Percentiles rank a stretch among this genome's conserved stretches.
Evolutionary conservation across 2,113 vertebrate genomes (phyloP).

Genomic region (Collichthys lucidus): DNA sequence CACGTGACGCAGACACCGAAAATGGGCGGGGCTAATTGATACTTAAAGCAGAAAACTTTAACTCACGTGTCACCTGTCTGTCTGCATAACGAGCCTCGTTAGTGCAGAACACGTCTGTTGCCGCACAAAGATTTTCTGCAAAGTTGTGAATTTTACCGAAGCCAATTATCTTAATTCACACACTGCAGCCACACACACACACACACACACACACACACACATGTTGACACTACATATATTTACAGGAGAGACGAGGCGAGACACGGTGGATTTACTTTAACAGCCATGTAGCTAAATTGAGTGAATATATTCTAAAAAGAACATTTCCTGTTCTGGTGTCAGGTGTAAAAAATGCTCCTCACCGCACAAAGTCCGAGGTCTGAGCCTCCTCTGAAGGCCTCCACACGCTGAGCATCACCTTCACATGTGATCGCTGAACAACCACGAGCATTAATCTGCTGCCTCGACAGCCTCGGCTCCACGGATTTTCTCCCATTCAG

Average conservation of each 20-base stretch:
- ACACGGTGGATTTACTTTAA: neutral
- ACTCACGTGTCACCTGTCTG: neutral
- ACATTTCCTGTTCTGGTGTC: neutral
- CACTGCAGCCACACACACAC: slow-evolving; percentile 11
- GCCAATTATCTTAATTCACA: slow-evolving; percentile 58
- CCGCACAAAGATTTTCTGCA: no score
- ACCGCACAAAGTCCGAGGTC: no score
- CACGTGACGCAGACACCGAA: slow-evolving; percentile 26
- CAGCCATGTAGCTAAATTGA: slow-evolving; percentile 12
- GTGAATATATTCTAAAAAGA: neutral
- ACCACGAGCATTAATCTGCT: neutral
- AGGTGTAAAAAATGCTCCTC: neutral
- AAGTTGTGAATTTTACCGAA: slow-evolving; percentile 39
- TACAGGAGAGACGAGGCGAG: slow-evolving; percentile 4
- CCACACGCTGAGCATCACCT: neutral
- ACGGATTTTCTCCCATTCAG: no score
- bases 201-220: no score
- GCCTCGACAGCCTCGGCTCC: no score
- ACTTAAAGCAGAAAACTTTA: neutral
- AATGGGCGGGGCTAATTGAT: slow-evolving; percentile 15
- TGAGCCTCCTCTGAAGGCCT: no score
- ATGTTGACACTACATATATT: slow-evolving; percentile 32
- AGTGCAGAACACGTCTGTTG: slow-evolving; percentile 5
- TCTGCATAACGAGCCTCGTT: slow-evolving; percentile 20
- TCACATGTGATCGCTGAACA: neutral